Base-by-base conservation (phyloP, 2,113 vertebrate genomes). In the Alaudala cheleensis region DNA sequence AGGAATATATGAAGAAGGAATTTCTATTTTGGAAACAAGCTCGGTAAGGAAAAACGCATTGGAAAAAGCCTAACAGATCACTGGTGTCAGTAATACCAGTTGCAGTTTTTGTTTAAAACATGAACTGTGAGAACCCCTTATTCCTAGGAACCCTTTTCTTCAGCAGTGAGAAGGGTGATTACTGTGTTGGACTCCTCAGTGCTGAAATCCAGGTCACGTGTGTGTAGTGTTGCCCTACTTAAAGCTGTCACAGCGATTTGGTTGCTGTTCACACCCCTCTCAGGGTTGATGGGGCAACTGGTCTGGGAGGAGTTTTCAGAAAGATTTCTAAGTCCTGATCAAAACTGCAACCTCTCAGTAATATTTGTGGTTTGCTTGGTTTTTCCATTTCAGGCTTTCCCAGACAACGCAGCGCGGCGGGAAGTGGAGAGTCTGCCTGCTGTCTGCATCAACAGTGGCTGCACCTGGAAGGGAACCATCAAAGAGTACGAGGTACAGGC, bases 391-490 rank as follows among this genome's bases (percentile, higher is more conserved):
- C 88, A 99, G 99, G 99, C 98, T 15, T 99, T 99, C 89, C 98
- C 99, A 21, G 99, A 99, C 97, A 99, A 99, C 4, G 99, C 99
- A 1, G 99, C 99, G 1, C 98, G 99, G 2, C 97, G 99, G 73
- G 99, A 99, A 92, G 98, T 99, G 74, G 99, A 99, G 44, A 98
- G 98, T 56, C 97, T 99, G 40, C 99, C 99, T 0, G 99, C 99
- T 8, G 81, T 98, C 76, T 99, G 99, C 93, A 95, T 98, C 58
- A 98, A 98, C 28, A 95, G 97, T 1, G 98, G 98, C 66, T 99
- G 99, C 88, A 88, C 62, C 13, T 99, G 99, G 99, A 99, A 98
- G 67, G 99, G 99, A 26, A 98, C 98, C 7, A 98, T 99, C 40
- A 99, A 99, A 76, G 99, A 99, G 6, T 99, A 99, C 0, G 99